Conservation (phyloP, 37 sponge, comb jelly and placozoan genomes). For the Diacarnus erythraeanus region DNA sequence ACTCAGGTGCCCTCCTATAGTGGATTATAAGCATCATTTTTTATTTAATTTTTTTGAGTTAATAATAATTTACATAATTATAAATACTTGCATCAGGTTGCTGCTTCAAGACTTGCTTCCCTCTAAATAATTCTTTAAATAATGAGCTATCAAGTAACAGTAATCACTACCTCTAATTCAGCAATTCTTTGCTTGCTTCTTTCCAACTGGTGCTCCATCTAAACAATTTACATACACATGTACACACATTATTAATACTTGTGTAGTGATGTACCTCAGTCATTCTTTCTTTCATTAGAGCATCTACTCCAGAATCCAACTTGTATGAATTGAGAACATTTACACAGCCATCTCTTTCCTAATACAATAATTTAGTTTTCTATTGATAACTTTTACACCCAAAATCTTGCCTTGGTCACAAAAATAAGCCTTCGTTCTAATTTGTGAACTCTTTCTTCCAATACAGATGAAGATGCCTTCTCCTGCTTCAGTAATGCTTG, state of each 20-base stretch:
- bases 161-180: constrained; percentile 39
- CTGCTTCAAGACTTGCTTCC: too few relatives aligned
- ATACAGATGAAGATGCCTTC: neutral
- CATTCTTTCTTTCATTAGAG: constrained; percentile 42
- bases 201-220: constrained; percentile 41
- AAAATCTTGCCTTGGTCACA: constrained; percentile 61
- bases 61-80: too few relatives aligned
- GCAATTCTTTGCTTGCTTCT: constrained; percentile 36
- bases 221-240: too few relatives aligned
- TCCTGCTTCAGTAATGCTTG: constrained; percentile 17
- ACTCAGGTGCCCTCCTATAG: constrained; percentile 14
- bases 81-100: too few relatives aligned
- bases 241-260: too few relatives aligned
- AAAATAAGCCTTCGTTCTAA: constrained; percentile 65
- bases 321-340: constrained; percentile 79
- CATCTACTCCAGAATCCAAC: constrained; percentile 63
- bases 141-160: too few relatives aligned
- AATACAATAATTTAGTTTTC: too few relatives aligned
- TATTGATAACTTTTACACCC: too few relatives aligned
- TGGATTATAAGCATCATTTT: constrained; percentile 14
- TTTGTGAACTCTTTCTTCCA: constrained; percentile 60
- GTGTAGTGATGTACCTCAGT: constrained; percentile 45
- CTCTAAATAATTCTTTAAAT: too few relatives aligned
- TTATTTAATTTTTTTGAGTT: too few relatives aligned
- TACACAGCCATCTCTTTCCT: constrained; percentile 77